Evolutionary conservation across 2,888 invertebrate genomes (phyloP).

Genomic region (Cheilosia scutellata): DNA sequence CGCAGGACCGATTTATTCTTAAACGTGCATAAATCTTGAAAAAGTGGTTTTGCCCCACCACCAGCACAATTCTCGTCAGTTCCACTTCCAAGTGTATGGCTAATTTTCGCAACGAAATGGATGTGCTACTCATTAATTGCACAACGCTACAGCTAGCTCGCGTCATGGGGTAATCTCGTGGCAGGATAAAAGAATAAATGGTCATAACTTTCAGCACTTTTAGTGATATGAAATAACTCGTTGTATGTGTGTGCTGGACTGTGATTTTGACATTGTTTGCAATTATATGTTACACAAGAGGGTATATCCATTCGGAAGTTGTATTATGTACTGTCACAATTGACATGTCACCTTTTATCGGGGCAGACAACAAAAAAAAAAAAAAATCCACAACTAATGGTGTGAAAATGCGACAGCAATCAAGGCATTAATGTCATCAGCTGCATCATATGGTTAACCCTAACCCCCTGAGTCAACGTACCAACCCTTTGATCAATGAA

Average conservation of each 20-base stretch:
- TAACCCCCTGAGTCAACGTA: background rate
- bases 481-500: constrained; percentile 53
- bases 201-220: constrained; percentile 73
- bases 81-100: constrained; percentile 28
- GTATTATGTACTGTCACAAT: constrained; percentile 55
- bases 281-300: constrained; percentile 52
- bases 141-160: constrained; percentile 45
- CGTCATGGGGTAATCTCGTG: constrained; percentile 47
- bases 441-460: constrained; percentile 67
- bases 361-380: background rate
- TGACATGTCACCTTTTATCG: constrained; percentile 70
- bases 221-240: constrained; percentile 12
- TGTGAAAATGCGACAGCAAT: constrained; percentile 72
- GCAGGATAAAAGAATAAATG: constrained; percentile 70
- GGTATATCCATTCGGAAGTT: too few species aligned
- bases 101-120: constrained; percentile 67
- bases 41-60: constrained; percentile 63
- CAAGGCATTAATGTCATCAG: constrained; percentile 66
- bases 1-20: constrained; percentile 71
- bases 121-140: constrained; percentile 75
- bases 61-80: background rate
- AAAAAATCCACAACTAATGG: constrained; percentile 72
- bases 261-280: constrained; percentile 48
- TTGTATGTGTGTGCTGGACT: constrained; percentile 18
- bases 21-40: constrained; percentile 74